Evolutionary conservation across 2,888 invertebrate species (phyloP).

Genomic region (Apodemia duryi): DNA sequence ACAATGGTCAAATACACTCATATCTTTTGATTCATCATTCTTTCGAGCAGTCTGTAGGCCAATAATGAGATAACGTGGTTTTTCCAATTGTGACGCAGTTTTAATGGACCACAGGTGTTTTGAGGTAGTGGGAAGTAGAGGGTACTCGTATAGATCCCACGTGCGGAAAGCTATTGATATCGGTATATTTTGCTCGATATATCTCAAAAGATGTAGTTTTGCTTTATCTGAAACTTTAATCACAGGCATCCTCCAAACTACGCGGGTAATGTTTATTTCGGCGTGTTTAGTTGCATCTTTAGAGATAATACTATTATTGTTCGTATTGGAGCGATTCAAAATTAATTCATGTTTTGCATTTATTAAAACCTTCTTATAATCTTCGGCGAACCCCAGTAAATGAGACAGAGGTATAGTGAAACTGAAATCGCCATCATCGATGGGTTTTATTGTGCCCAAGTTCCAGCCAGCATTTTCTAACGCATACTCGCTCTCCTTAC

Average conservation of each 20-base stretch:
- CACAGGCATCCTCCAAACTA: constrained; percentile 1
- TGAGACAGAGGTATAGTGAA: constrained; percentile 22
- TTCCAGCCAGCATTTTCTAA: neutral
- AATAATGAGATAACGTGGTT: too few relatives aligned
- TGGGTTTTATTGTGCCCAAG: neutral
- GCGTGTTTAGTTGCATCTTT: constrained; percentile 2
- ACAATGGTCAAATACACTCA: too few relatives aligned
- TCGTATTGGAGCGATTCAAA: neutral
- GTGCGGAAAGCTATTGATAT: neutral
- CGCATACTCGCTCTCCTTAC: neutral
- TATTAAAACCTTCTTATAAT: constrained; percentile 23
- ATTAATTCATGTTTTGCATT: constrained; percentile 26
- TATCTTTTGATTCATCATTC: too few relatives aligned
- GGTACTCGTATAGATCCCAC: neutral
- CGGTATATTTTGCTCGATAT: constrained; percentile 3
- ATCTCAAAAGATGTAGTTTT: neutral
- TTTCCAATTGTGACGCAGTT: too few relatives aligned
- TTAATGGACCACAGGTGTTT: too few relatives aligned
- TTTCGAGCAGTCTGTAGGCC: too few relatives aligned
- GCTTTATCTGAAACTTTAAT: constrained; percentile 9
- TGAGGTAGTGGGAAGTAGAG: too few relatives aligned
- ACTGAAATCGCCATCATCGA: constrained; percentile 14
- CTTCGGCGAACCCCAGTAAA: constrained; percentile 24
- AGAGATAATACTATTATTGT: neutral
- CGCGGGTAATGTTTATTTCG: neutral